Percentiles rank a stretch among this genome's conserved stretches.
These are phyloP conservation scores for Lethocerus indicus DNA, from an alignment of 1,140 invertebrate species.

Conservation along the genomic window DNA sequence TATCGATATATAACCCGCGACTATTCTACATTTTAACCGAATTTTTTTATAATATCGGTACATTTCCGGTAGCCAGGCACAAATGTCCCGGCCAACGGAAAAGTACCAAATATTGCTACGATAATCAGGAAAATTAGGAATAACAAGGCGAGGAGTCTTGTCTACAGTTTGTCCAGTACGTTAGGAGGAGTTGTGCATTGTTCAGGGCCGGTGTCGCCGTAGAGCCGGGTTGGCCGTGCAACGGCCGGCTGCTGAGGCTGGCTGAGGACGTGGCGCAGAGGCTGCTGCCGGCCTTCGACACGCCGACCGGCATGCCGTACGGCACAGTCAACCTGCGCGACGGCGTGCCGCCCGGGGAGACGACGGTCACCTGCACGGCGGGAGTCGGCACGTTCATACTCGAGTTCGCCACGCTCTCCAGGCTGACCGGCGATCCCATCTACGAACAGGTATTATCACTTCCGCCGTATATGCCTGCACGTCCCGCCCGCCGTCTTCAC, in stretches of 20 bases:
- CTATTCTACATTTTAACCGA: too few species aligned
- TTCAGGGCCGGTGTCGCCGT: conserved; percentile 59
- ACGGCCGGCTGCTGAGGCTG: conserved; percentile 77
- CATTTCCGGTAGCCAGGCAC: too few species aligned
- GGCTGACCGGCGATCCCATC: conserved; percentile 85
- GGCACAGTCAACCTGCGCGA: conserved; percentile 87
- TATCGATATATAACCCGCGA: too few species aligned
- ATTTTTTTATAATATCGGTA: too few species aligned
- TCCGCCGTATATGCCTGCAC: too few species aligned
- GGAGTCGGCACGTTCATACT: conserved; percentile 94
- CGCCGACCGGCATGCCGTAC: conserved; percentile 93
- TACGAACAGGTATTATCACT: conserved; percentile 59
- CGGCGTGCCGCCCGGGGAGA: conserved; percentile 89
- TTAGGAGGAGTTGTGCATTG: too few species aligned
- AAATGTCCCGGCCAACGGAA: too few species aligned
- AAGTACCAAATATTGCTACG: too few species aligned
- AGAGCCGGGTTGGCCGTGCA: conserved; percentile 93
- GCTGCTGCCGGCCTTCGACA: conserved; percentile 78
- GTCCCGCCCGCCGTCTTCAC: too few species aligned
- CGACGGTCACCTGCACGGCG: conserved; percentile 91
- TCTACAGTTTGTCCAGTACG: too few species aligned
- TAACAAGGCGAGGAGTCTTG: too few species aligned
- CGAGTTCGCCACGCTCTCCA: conserved; percentile 89
- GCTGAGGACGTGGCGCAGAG: conserved; percentile 88
- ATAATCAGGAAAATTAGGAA: too few species aligned